Percentiles rank a stretch among this genome's conserved stretches.
phyloP scores from a whole-genome alignment of 2,797 vertebrate species.

The Scarus forsteni region DNA sequence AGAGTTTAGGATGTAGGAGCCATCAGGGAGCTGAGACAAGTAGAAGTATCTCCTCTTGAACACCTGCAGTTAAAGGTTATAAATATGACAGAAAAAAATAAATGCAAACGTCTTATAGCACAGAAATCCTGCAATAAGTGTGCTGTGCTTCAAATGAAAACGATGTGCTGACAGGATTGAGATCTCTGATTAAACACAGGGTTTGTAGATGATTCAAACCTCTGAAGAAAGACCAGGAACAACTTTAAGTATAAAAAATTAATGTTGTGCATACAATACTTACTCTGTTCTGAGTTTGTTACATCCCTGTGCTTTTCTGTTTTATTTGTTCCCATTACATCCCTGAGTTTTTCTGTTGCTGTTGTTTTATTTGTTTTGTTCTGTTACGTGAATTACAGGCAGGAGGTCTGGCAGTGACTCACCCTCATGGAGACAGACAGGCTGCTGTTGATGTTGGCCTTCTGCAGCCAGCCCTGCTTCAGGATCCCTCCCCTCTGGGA shows the following conservation, averaged over 20 bases:
- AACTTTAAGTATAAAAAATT: too few species aligned
- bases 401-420: constrained; percentile 73
- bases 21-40: constrained; percentile 95
- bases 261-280: too few species aligned
- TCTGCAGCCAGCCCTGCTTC: constrained; percentile 98
- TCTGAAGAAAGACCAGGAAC: too few species aligned
- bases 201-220: too few species aligned
- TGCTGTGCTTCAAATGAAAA: not conserved
- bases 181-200: not conserved
- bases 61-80: constrained; percentile 81
- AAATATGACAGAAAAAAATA: not conserved
- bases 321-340: constrained; percentile 6
- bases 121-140: not conserved
- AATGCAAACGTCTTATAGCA: not conserved
- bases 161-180: not conserved
- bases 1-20: constrained; percentile 97
- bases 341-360: not conserved
- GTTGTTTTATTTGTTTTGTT: constrained; percentile 14
- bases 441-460: constrained; percentile 97
- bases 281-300: too few species aligned
- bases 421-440: constrained; percentile 99
- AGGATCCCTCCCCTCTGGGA: constrained; percentile 96
- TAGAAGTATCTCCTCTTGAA: constrained; percentile 98
- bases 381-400: constrained; percentile 3
- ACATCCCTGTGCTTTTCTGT: not conserved